Evolutionary conservation across 2,797 vertebrate species (phyloP).

Genomic region (Paramormyrops hopkinsi): DNA sequence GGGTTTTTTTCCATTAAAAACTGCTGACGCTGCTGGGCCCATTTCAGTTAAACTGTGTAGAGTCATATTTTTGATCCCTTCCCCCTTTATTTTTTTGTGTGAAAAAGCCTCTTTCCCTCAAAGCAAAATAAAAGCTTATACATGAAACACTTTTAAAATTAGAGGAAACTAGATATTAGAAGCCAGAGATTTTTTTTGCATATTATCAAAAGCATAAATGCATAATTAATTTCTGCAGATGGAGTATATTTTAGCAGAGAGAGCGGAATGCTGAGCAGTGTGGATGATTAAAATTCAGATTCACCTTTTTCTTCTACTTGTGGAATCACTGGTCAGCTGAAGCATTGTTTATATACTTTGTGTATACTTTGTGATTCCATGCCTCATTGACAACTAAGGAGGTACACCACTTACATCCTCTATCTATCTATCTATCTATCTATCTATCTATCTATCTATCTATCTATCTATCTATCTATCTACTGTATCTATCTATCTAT

Average conservation of each 20-base stretch:
- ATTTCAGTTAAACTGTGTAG: conserved; percentile 59
- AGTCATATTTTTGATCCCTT: conserved; percentile 22
- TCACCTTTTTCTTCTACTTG: background rate
- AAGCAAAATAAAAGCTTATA: conserved; percentile 22
- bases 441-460: background rate
- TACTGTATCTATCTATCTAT: too few species aligned
- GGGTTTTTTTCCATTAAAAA: conserved; percentile 68
- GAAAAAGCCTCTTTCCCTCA: conserved; percentile 28
- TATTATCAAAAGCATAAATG: conserved; percentile 28
- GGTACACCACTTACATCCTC: background rate
- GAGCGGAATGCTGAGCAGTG: background rate
- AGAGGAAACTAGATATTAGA: conserved; percentile 25
- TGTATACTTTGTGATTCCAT: background rate
- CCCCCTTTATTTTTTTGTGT: conserved; percentile 27
- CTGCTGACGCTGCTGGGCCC: conserved; percentile 77
- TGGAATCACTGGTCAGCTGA: background rate
- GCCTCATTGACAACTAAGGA: background rate
- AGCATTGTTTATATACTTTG: background rate
- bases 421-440: background rate
- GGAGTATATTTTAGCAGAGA: conserved; percentile 15
- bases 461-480: too few species aligned
- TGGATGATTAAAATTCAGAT: background rate
- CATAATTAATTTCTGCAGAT: conserved; percentile 27
- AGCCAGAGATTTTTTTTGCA: conserved; percentile 27
- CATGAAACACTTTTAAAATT: conserved; percentile 24